Evolutionary conservation across 2,797 vertebrate species (phyloP).

Genomic region (Rallus crepitans): DNA sequence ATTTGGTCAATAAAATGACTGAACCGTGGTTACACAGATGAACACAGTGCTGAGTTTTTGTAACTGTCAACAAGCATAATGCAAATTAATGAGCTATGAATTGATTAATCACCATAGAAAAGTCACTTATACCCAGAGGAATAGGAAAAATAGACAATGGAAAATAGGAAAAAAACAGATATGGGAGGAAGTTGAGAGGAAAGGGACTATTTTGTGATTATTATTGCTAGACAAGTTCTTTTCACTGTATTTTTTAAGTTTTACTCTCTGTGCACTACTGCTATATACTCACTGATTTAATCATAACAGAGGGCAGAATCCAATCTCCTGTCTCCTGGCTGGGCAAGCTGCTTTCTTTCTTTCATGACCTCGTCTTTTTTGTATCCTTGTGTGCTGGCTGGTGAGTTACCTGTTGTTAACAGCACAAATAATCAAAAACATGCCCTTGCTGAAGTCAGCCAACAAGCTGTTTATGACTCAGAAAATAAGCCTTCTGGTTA

Average conservation of each 20-base stretch:
- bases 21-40: not conserved
- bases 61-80: not conserved
- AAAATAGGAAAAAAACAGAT: not conserved
- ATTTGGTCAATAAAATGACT: not conserved
- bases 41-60: not conserved
- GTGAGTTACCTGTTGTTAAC: not conserved
- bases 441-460: constrained; percentile 49
- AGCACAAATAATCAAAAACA: not conserved
- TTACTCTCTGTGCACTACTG: not conserved
- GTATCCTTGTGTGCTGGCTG: not conserved
- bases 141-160: not conserved
- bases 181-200: not conserved
- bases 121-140: not conserved
- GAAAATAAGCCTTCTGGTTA: constrained; percentile 31
- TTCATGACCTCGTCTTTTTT: not conserved
- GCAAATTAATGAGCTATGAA: not conserved
- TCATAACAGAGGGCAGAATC: not conserved
- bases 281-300: not conserved
- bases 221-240: not conserved
- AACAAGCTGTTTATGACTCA: constrained; percentile 56
- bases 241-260: not conserved
- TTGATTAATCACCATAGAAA: not conserved
- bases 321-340: not conserved
- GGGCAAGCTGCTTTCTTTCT: not conserved
- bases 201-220: not conserved